Conservation (phyloP, 2,888 invertebrate genomes). For the Coleophora flavipennella region DNA sequence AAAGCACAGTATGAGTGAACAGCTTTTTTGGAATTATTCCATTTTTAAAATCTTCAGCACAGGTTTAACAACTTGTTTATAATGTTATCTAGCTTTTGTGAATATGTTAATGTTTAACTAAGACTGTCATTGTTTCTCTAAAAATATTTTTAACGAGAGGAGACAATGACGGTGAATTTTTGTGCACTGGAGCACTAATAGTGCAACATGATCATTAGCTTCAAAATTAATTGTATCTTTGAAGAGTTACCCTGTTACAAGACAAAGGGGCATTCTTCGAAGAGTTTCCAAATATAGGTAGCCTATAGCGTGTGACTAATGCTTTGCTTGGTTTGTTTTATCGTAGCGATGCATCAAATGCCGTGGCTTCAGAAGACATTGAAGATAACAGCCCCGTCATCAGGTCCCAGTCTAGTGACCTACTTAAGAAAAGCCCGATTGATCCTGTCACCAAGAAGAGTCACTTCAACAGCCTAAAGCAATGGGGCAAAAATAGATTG, state of each 20-base stretch:
- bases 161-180: slow-evolving; percentile 51
- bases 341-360: slow-evolving; percentile 68
- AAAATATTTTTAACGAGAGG: slow-evolving; percentile 21
- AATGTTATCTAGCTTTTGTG: slow-evolving; percentile 62
- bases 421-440: slow-evolving; percentile 78
- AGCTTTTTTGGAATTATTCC: slow-evolving; percentile 45
- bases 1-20: slow-evolving; percentile 59
- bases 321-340: slow-evolving; percentile 74
- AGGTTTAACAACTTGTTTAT: slow-evolving; percentile 55
- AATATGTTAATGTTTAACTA: slow-evolving; percentile 57
- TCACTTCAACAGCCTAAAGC: slow-evolving; percentile 86
- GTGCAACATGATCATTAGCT: slow-evolving; percentile 67
- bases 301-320: slow-evolving; percentile 73
- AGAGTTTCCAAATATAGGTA: slow-evolving; percentile 45
- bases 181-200: slow-evolving; percentile 68
- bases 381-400: slow-evolving; percentile 69
- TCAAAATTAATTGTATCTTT: slow-evolving; percentile 59
- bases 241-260: slow-evolving; percentile 52
- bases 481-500: slow-evolving; percentile 87
- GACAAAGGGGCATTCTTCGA: slow-evolving; percentile 56
- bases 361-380: slow-evolving; percentile 66
- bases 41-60: slow-evolving; percentile 52
- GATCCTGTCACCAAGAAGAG: slow-evolving; percentile 71
- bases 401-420: slow-evolving; percentile 83
- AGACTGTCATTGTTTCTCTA: slow-evolving; percentile 52